phyloP scores from a whole-genome alignment of 2,888 invertebrate genomes.

The Drosophila affinis region DNA sequence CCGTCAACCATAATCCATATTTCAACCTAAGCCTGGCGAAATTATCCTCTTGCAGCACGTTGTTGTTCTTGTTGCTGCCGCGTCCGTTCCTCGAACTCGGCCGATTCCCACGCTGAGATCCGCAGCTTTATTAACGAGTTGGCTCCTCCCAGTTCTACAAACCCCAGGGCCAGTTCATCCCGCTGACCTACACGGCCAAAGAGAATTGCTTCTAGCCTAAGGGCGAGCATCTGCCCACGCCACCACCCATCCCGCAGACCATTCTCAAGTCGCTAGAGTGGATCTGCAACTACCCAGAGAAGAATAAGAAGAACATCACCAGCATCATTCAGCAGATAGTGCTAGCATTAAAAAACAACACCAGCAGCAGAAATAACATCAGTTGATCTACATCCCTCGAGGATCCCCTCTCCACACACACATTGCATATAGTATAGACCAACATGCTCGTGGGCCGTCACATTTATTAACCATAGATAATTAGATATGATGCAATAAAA shows the following conservation, averaged over 20 bases:
- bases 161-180: slow-evolving; percentile 84
- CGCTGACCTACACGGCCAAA: slow-evolving; percentile 85
- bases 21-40: slow-evolving; percentile 57
- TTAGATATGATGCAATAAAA: slow-evolving; percentile 81
- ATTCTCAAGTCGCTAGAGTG: slow-evolving; percentile 75
- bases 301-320: slow-evolving; percentile 72
- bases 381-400: slow-evolving; percentile 24
- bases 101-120: slow-evolving; percentile 73
- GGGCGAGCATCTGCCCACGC: slow-evolving; percentile 82
- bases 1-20: slow-evolving; percentile 39
- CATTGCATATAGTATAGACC: slow-evolving; percentile 15
- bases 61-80: slow-evolving; percentile 54
- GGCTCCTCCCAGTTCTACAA: slow-evolving; percentile 85
- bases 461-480: too few species aligned
- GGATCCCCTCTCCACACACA: slow-evolving; percentile 8
- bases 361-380: slow-evolving; percentile 22
- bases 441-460: too few species aligned
- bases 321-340: slow-evolving; percentile 21
- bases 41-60: slow-evolving; percentile 75
- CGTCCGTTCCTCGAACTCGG: slow-evolving; percentile 61
- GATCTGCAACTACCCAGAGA: slow-evolving; percentile 75
- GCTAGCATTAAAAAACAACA: too few species aligned
- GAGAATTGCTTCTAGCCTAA: slow-evolving; percentile 85
- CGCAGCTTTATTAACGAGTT: slow-evolving; percentile 82
- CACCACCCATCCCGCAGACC: slow-evolving; percentile 77